Evolutionary conservation across 2,113 vertebrate genomes (phyloP).

Genomic region (Paraplagusia blochii): DNA sequence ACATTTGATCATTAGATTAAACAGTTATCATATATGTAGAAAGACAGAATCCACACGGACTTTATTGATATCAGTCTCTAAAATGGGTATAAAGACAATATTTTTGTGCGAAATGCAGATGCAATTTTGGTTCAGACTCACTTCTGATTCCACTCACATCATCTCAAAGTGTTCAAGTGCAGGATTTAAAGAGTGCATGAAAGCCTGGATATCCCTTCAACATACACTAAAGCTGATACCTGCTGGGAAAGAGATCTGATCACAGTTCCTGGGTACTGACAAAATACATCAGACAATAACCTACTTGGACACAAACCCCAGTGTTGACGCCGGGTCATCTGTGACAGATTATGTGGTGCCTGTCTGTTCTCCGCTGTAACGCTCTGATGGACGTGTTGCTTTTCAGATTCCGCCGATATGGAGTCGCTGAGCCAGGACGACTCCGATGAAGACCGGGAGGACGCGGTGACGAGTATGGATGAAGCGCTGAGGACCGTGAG

Average conservation of each 20-base stretch:
- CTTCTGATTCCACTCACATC: conserved; percentile 6
- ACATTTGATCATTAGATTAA: too few relatives aligned
- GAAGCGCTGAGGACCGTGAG: conserved; percentile 76
- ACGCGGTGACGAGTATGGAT: conserved; percentile 57
- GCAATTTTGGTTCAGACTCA: too few relatives aligned
- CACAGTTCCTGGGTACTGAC: conserved; percentile 16
- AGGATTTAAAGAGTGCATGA: conserved; percentile 31
- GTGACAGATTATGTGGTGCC: conserved; percentile 25
- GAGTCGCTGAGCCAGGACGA: conserved; percentile 80
- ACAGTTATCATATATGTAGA: too few relatives aligned
- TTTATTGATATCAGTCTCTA: too few relatives aligned
- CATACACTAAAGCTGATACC: conserved; percentile 14
- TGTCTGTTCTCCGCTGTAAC: not conserved
- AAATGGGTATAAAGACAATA: not conserved
- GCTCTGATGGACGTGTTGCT: not conserved
- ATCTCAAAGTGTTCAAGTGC: conserved; percentile 18
- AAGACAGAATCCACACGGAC: too few relatives aligned
- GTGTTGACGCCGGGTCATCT: conserved; percentile 26
- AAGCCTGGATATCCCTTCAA: conserved; percentile 13
- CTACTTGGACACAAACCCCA: not conserved
- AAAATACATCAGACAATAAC: conserved; percentile 25
- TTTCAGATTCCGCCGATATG: conserved; percentile 80
- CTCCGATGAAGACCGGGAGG: conserved; percentile 76
- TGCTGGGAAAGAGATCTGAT: conserved; percentile 21
- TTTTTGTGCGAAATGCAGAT: too few relatives aligned